Evolutionary conservation across 2,888 invertebrate species (phyloP).

Genomic region (Macaria liturata): DNA sequence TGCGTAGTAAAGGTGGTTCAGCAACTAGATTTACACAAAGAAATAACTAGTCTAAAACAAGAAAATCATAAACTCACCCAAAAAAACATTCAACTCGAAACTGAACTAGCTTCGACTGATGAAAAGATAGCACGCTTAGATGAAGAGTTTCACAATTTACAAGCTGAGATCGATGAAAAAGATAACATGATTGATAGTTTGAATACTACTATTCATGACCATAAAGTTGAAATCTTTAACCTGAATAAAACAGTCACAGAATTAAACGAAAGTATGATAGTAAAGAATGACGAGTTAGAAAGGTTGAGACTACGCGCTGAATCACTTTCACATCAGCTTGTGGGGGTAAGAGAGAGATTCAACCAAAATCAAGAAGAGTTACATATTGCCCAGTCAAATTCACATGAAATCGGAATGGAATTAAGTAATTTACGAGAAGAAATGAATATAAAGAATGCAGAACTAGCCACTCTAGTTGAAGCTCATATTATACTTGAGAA

Average conservation of each 20-base stretch:
- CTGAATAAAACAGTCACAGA: conserved; percentile 50
- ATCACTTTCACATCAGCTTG: conserved; percentile 37
- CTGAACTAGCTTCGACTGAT: conserved; percentile 57
- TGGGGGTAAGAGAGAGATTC: conserved; percentile 38
- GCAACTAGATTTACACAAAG: conserved; percentile 29
- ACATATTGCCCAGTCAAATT: conserved; percentile 50
- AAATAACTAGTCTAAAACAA: conserved; percentile 48
- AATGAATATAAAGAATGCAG: conserved; percentile 49
- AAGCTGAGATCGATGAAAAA: conserved; percentile 67
- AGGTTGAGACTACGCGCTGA: conserved; percentile 49
- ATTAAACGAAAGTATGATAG: conserved; percentile 47
- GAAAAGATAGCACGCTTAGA: conserved; percentile 64
- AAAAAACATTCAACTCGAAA: conserved; percentile 53
- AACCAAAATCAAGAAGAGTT: conserved; percentile 53
- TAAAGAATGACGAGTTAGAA: conserved; percentile 60
- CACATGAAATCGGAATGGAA: conserved; percentile 57
- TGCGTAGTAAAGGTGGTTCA: conserved; percentile 18
- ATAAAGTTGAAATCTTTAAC: conserved; percentile 44
- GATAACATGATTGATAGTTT: conserved; percentile 62
- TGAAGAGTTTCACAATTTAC: conserved; percentile 63
- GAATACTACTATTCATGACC: conserved; percentile 51
- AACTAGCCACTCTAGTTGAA: conserved; percentile 20
- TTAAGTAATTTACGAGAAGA: conserved; percentile 54
- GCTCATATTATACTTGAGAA: background rate
- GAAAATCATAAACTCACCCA: conserved; percentile 34